These are phyloP conservation scores for Idris sp. DNA, from an alignment of 1,140 invertebrate genomes.

Conservation along the genomic window DNA sequence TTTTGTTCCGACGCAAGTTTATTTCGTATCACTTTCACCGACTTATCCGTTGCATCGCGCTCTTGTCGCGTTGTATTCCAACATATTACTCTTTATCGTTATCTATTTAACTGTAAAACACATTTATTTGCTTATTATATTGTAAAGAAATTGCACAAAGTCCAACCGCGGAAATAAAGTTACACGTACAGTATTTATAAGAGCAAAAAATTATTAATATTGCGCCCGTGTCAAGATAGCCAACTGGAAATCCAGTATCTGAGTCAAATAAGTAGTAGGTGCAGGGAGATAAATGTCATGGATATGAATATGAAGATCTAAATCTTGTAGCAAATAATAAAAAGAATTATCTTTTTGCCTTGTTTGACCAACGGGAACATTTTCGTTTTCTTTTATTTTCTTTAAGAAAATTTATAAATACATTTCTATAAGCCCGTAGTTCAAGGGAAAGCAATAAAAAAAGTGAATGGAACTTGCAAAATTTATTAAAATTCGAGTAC, in stretches of 20 bases:
- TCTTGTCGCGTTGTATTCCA: slow-evolving; percentile 40
- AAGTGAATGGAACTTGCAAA: no score
- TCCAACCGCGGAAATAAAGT: slow-evolving; percentile 36
- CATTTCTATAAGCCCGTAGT: not conserved
- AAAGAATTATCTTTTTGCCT: slow-evolving; percentile 8
- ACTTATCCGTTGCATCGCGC: slow-evolving; percentile 50
- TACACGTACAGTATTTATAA: slow-evolving; percentile 38
- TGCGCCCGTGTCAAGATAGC: slow-evolving; percentile 41
- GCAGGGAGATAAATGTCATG: slow-evolving; percentile 34
- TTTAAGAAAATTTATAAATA: slow-evolving; percentile 8
- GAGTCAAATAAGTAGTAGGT: slow-evolving; percentile 38
- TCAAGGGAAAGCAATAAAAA: no score
- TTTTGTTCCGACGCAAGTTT: slow-evolving; percentile 43
- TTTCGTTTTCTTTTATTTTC: slow-evolving; percentile 2
- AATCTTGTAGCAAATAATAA: slow-evolving; percentile 36
- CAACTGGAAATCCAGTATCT: slow-evolving; percentile 46
- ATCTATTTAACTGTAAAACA: slow-evolving; percentile 41
- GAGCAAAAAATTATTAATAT: slow-evolving; percentile 54
- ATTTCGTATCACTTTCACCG: slow-evolving; percentile 39
- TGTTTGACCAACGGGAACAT: slow-evolving; percentile 2
- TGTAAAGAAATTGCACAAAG: slow-evolving; percentile 19
- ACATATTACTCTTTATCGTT: slow-evolving; percentile 39
- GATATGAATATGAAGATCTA: slow-evolving; percentile 26
- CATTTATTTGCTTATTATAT: slow-evolving; percentile 42
- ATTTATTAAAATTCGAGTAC: no score